Conservation (phyloP, 2,888 invertebrate genomes). For the Drosophila pegasa region DNA sequence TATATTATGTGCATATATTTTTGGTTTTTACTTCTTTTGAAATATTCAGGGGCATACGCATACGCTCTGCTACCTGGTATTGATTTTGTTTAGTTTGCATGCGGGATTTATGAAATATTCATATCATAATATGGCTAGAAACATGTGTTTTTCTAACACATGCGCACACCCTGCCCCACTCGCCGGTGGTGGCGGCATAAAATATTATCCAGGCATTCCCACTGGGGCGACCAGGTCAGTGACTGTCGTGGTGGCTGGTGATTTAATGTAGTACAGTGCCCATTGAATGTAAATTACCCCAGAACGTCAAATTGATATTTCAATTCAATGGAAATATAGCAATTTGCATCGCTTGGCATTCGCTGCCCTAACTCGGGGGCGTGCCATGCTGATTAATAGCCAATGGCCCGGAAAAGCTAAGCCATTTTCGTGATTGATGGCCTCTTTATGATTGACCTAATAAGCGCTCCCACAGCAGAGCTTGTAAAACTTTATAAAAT, state of each 20-base stretch:
- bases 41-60: constrained; percentile 42
- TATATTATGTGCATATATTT: constrained; percentile 3
- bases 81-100: constrained; percentile 73
- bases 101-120: constrained; percentile 75
- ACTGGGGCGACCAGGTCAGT: constrained; percentile 15
- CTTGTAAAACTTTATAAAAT: background rate
- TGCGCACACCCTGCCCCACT: constrained; percentile 2
- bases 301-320: constrained; percentile 41
- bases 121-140: constrained; percentile 59
- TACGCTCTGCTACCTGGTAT: constrained; percentile 56
- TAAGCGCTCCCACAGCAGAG: background rate
- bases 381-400: constrained; percentile 29
- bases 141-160: constrained; percentile 54
- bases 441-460: constrained; percentile 7
- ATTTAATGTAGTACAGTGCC: constrained; percentile 24
- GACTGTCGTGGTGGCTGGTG: constrained; percentile 26
- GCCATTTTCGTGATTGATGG: constrained; percentile 57
- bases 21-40: constrained; percentile 32
- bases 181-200: constrained; percentile 6
- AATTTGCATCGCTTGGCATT: constrained; percentile 23
- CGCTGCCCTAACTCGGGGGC: background rate
- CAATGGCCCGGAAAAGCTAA: constrained; percentile 4
- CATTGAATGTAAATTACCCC: constrained; percentile 18
- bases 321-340: constrained; percentile 31
- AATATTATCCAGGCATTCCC: constrained; percentile 32